Evolutionary conservation across 2,113 vertebrate species (phyloP).

Genomic region (Grantiella picta): DNA sequence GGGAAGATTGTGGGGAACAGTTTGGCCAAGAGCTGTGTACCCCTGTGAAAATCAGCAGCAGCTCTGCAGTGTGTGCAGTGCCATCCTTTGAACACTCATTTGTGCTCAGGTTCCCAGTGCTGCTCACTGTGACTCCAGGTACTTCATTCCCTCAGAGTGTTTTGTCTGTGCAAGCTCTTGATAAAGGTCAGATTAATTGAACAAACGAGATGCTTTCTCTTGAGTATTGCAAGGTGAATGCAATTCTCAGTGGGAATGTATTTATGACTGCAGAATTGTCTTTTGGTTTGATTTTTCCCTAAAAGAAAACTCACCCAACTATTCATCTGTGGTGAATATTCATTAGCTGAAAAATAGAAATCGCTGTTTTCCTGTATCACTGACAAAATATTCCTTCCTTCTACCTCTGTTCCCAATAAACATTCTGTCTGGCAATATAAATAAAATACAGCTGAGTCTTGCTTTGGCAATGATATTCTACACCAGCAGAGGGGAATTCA

Average conservation of each 20-base stretch:
- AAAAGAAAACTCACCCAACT: constrained; percentile 20
- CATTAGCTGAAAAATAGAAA: constrained; percentile 29
- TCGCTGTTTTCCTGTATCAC: neutral
- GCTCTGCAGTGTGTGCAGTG: neutral
- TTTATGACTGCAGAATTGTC: neutral
- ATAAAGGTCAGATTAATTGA: constrained; percentile 57
- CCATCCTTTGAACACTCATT: neutral
- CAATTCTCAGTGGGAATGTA: neutral
- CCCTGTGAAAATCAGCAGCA: neutral
- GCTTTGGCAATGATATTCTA: neutral
- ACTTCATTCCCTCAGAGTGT: neutral
- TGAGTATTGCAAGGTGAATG: neutral
- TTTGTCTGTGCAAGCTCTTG: constrained; percentile 17
- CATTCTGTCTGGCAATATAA: neutral
- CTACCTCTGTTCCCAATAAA: constrained; percentile 8
- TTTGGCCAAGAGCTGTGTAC: neutral
- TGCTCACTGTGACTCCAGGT: neutral
- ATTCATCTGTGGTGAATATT: neutral
- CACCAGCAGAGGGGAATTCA: neutral
- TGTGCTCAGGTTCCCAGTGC: neutral
- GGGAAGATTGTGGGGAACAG: neutral
- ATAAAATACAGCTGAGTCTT: neutral
- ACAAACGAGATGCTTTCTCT: constrained; percentile 14
- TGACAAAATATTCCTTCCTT: neutral
- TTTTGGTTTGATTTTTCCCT: constrained; percentile 8